Evolutionary conservation across 2,113 vertebrate genomes (phyloP).

Genomic region (Dasyprocta punctata): DNA sequence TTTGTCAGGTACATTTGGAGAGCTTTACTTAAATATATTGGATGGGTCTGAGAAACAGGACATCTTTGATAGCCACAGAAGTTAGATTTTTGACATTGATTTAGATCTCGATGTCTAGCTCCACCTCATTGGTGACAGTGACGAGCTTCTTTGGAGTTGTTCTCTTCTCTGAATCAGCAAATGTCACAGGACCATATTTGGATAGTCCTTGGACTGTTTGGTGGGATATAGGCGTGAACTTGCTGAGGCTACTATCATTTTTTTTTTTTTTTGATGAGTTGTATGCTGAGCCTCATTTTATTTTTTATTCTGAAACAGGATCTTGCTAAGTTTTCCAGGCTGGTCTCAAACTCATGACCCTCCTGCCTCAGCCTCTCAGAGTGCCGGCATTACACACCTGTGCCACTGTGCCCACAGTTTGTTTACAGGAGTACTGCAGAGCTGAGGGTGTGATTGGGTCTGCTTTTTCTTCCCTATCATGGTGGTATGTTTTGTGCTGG

Average conservation of each 20-base stretch:
- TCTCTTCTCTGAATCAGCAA: background rate
- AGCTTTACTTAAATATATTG: background rate
- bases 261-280: background rate
- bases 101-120: background rate
- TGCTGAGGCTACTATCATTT: background rate
- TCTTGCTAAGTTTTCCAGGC: background rate
- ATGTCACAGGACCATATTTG: background rate
- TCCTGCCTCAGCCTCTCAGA: background rate
- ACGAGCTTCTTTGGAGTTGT: background rate
- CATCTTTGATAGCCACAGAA: background rate
- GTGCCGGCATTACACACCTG: background rate
- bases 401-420: background rate
- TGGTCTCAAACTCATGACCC: background rate
- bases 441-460: background rate
- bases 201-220: background rate
- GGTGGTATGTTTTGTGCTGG: background rate
- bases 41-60: constrained; percentile 33
- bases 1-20: constrained; percentile 13
- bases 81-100: background rate
- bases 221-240: background rate
- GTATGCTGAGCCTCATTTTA: background rate
- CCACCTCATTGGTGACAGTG: background rate
- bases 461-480: background rate
- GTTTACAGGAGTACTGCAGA: background rate
- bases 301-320: background rate